Percentiles rank a stretch among this genome's conserved stretches.
phyloP scores from a whole-genome alignment of 1,140 invertebrate genomes.

The Trichonephila inaurata region DNA sequence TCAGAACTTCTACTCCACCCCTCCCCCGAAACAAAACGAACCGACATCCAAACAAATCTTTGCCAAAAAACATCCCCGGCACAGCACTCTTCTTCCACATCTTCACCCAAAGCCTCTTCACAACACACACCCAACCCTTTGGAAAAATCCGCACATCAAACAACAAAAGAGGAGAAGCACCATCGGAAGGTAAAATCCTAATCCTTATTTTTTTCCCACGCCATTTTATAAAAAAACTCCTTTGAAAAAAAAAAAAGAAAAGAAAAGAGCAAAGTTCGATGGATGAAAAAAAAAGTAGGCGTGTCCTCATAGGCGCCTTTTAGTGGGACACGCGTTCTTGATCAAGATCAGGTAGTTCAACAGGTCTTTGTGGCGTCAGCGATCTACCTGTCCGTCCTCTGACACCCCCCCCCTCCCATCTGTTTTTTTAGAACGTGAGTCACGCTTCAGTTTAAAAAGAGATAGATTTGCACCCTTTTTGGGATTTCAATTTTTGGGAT shows the following conservation, averaged over 20 bases:
- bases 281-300: neutral
- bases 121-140: neutral
- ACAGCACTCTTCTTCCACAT: neutral
- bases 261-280: neutral
- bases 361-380: slow-evolving; percentile 40
- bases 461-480: neutral
- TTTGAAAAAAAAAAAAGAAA: neutral
- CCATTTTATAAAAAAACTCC: neutral
- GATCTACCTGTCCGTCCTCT: slow-evolving; percentile 31
- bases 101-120: neutral
- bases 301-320: neutral
- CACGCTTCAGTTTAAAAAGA: neutral
- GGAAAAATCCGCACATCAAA: neutral
- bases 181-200: neutral
- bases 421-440: neutral
- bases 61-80: neutral
- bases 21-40: too few species aligned
- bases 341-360: slow-evolving; percentile 35
- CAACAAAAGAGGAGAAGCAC: neutral
- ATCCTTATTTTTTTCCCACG: slow-evolving; percentile 34
- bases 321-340: slow-evolving; percentile 9
- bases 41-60: neutral
- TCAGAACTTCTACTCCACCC: neutral
- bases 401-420: neutral
- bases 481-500: neutral